These are phyloP conservation scores for Tubulanus polymorphus DNA, from an alignment of 2,888 invertebrate species.

Conservation along the genomic window DNA sequence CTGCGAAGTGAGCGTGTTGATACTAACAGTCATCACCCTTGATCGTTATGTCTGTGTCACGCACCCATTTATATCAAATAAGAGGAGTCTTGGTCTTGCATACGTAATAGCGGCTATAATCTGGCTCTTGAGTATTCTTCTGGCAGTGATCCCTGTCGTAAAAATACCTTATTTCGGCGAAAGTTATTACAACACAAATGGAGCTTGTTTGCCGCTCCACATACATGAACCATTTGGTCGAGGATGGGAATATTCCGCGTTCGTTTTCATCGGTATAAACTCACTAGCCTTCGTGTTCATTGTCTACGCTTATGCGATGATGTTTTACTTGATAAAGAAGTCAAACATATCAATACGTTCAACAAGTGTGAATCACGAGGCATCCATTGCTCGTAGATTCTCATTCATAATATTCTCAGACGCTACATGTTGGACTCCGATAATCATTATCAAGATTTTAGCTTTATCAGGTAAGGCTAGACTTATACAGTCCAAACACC, in stretches of 20 bases:
- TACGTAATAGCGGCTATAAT: constrained; percentile 20
- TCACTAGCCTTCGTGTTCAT: constrained; percentile 24
- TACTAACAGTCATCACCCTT: constrained; percentile 23
- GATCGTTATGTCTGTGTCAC: constrained; percentile 27
- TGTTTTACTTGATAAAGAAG: constrained; percentile 24
- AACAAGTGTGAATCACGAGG: constrained; percentile 22
- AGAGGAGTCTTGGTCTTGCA: constrained; percentile 20
- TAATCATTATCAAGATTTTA: constrained; percentile 25
- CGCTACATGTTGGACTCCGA: constrained; percentile 27
- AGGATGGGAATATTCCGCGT: constrained; percentile 29
- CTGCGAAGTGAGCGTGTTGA: constrained; percentile 27
- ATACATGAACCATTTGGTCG: constrained; percentile 21
- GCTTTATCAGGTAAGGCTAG: constrained; percentile 23
- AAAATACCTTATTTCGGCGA: constrained; percentile 22
- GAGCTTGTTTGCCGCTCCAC: constrained; percentile 26
- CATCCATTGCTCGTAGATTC: constrained; percentile 23
- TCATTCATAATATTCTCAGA: constrained; percentile 28
- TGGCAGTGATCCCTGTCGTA: constrained; percentile 22
- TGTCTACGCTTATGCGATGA: constrained; percentile 23
- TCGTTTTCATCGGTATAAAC: constrained; percentile 27
- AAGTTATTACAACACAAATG: constrained; percentile 26
- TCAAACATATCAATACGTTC: constrained; percentile 22
- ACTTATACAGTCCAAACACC: not conserved
- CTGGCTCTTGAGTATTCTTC: constrained; percentile 20
- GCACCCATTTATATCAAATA: constrained; percentile 23